Evolutionary conservation across 2,113 vertebrate species (phyloP).

Genomic region (Menura novaehollandiae): DNA sequence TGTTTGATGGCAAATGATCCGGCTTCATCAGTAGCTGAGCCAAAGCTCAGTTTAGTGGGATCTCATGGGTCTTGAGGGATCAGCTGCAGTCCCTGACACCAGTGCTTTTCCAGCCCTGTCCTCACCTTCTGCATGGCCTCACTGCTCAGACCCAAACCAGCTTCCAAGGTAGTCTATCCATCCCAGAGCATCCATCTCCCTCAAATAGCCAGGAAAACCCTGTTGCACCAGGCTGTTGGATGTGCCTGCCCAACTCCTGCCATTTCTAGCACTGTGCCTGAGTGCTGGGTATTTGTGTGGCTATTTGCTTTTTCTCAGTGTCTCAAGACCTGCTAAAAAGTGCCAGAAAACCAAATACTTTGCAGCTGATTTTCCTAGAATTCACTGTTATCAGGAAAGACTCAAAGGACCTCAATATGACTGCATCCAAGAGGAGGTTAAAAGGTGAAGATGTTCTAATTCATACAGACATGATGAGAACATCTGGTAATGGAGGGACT

Average conservation of each 20-base stretch:
- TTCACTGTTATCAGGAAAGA: background rate
- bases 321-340: background rate
- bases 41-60: background rate
- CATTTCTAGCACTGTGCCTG: background rate
- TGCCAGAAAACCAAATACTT: background rate
- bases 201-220: background rate
- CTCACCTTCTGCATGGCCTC: background rate
- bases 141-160: background rate
- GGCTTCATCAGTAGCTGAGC: background rate
- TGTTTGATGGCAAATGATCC: background rate
- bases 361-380: background rate
- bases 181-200: background rate
- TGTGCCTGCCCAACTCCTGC: background rate
- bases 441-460: slow-evolving; percentile 15
- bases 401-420: background rate
- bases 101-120: background rate
- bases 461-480: background rate
- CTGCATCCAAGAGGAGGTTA: background rate
- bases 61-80: background rate
- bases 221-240: background rate
- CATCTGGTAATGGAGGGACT: background rate
- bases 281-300: background rate
- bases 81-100: background rate
- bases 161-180: background rate
- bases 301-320: background rate